phyloP scores from a whole-genome alignment of 2,113 vertebrate species.

The Pelusios castaneus region DNA sequence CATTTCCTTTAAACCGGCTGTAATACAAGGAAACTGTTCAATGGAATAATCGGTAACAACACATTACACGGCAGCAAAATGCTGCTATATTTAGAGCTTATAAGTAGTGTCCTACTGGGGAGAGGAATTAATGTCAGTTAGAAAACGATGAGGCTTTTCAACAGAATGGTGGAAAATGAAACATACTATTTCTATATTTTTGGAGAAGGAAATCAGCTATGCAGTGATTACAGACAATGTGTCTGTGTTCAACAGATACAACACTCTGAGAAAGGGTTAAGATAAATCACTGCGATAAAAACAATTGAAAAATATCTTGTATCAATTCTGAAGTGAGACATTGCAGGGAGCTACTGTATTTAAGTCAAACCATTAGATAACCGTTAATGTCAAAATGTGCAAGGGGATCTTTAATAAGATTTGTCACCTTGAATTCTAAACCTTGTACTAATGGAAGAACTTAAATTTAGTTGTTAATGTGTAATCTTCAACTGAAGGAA shows the following conservation, averaged over 20 bases:
- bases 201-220: background rate
- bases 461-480: background rate
- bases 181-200: background rate
- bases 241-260: background rate
- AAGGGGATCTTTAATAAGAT: conserved; percentile 27
- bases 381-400: conserved; percentile 34
- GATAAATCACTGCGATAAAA: conserved; percentile 25
- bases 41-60: background rate
- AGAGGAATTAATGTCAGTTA: conserved; percentile 21
- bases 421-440: conserved; percentile 27
- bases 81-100: conserved; percentile 30
- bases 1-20: background rate
- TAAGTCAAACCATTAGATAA: conserved; percentile 27
- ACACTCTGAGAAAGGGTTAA: background rate
- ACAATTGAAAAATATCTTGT: background rate
- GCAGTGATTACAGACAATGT: background rate
- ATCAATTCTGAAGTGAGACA: background rate
- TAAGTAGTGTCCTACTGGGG: background rate
- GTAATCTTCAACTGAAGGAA: background rate
- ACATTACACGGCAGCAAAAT: conserved; percentile 16
- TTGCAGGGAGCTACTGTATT: conserved; percentile 14
- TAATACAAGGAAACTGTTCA: background rate
- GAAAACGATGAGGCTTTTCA: conserved; percentile 16
- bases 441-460: background rate
- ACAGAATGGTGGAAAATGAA: background rate